Evolutionary conservation across 1,140 invertebrate genomes (phyloP).

Genomic region (Heliconius melpomene): DNA sequence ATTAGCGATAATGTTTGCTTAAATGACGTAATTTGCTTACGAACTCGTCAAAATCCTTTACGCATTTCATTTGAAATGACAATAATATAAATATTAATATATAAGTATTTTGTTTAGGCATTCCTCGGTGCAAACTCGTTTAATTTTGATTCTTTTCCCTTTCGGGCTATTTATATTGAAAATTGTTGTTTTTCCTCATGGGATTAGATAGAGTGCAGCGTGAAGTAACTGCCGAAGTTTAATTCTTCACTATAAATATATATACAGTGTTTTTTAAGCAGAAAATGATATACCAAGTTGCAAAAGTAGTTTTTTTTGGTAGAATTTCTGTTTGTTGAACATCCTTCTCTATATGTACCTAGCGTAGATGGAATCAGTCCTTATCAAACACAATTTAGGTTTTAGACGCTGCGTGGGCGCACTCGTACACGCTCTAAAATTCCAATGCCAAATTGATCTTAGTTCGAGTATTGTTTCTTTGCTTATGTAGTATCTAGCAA

Average conservation of each 20-base stretch:
- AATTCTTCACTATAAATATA: too few relatives aligned
- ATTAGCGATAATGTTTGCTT: slow-evolving; percentile 13
- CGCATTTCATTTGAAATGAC: background rate
- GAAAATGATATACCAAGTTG: too few relatives aligned
- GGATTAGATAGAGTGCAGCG: too few relatives aligned
- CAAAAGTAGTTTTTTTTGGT: background rate
- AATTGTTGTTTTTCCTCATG: too few relatives aligned
- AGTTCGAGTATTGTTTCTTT: slow-evolving; percentile 44
- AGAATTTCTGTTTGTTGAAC: background rate
- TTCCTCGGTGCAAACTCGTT: too few relatives aligned
- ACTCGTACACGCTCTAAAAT: slow-evolving; percentile 40
- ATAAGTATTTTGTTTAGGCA: background rate
- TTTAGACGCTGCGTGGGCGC: slow-evolving; percentile 43
- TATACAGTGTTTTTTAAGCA: too few relatives aligned
- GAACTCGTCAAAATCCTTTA: slow-evolving; percentile 4
- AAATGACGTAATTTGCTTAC: slow-evolving; percentile 17
- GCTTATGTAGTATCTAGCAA: background rate
- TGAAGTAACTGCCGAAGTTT: too few relatives aligned
- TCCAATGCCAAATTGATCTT: slow-evolving; percentile 51
- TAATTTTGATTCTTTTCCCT: too few relatives aligned
- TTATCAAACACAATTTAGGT: slow-evolving; percentile 47
- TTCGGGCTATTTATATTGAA: too few relatives aligned
- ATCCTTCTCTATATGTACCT: slow-evolving; percentile 18
- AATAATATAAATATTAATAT: background rate
- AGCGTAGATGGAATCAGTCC: slow-evolving; percentile 41